A percentile compares a stretch with the other conserved stretches of the same genome.
phyloP scores from a whole-genome alignment of 2,888 invertebrate genomes.

The Lasioglossum vierecki region DNA sequence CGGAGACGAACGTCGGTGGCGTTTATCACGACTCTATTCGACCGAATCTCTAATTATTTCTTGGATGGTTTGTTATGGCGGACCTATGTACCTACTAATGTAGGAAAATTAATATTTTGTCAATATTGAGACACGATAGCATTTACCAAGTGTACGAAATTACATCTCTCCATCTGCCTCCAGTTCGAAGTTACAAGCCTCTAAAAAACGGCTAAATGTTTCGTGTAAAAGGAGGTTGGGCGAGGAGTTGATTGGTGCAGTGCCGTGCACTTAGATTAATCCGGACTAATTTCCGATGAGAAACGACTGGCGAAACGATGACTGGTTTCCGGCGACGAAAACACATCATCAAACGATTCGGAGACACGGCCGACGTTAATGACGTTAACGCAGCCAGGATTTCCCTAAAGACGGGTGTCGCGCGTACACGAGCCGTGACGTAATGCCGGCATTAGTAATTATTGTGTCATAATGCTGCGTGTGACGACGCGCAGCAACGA shows the following conservation, averaged over 20 bases:
- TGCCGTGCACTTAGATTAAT: background rate
- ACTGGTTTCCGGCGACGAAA: slow-evolving; percentile 8
- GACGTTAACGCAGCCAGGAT: slow-evolving; percentile 46
- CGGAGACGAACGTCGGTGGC: slow-evolving; percentile 11
- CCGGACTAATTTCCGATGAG: background rate
- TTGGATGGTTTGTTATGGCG: no score
- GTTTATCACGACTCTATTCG: slow-evolving; percentile 23
- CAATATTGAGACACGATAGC: no score
- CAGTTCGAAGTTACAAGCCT: no score
- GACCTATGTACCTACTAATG: no score
- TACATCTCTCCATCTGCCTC: no score
- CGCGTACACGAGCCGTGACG: slow-evolving; percentile 48
- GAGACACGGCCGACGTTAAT: slow-evolving; percentile 23
- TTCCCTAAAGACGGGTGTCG: slow-evolving; percentile 42
- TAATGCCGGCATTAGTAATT: slow-evolving; percentile 56
- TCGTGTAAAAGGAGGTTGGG: no score
- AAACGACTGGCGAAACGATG: background rate
- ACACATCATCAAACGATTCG: slow-evolving; percentile 2
- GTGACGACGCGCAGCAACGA: slow-evolving; percentile 8
- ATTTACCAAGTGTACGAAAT: no score
- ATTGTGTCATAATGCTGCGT: slow-evolving; percentile 37
- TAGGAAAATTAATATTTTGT: no score
- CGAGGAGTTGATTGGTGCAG: no score
- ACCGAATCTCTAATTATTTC: background rate
- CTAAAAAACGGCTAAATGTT: no score